A percentile compares a stretch with the other conserved stretches of the same genome.
phyloP scores from a whole-genome alignment of 2,797 vertebrate species.

The Otolemur crassicaudatus region DNA sequence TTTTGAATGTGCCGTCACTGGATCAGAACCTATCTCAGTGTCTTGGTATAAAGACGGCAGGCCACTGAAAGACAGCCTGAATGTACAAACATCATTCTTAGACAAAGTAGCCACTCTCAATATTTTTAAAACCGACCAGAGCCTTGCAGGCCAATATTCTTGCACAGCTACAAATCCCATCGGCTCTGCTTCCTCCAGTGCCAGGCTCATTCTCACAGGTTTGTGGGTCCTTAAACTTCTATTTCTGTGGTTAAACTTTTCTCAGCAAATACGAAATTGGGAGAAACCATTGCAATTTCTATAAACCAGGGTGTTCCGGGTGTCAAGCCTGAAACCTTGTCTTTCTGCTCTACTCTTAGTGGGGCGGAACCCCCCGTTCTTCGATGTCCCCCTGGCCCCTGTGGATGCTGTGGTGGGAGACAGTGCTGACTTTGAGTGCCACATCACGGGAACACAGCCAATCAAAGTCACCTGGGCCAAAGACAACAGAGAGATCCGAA shows the following conservation, averaged over 20 bases:
- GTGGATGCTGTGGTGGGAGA: slow-evolving; percentile 93
- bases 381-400: slow-evolving; percentile 93
- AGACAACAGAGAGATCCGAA: slow-evolving; percentile 96
- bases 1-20: slow-evolving; percentile 94
- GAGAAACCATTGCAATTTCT: neutral
- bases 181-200: slow-evolving; percentile 94
- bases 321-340: neutral
- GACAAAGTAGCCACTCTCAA: slow-evolving; percentile 94
- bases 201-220: slow-evolving; percentile 97
- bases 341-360: slow-evolving; percentile 89
- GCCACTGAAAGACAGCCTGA: slow-evolving; percentile 88
- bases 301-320: neutral
- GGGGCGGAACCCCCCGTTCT: slow-evolving; percentile 94
- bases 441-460: slow-evolving; percentile 94
- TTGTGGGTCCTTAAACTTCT: slow-evolving; percentile 77
- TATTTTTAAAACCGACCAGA: slow-evolving; percentile 91
- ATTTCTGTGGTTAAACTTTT: neutral
- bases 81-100: slow-evolving; percentile 91
- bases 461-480: slow-evolving; percentile 97
- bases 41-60: slow-evolving; percentile 95
- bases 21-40: slow-evolving; percentile 94
- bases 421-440: slow-evolving; percentile 94
- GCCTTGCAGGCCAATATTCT: slow-evolving; percentile 94
- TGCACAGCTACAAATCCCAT: slow-evolving; percentile 95
- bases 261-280: neutral